Evolutionary conservation across 2,113 vertebrate species (phyloP), one percentile per base, ranked within the genome.

Genomic region (Mesembrinibis cayennensis): DNA sequence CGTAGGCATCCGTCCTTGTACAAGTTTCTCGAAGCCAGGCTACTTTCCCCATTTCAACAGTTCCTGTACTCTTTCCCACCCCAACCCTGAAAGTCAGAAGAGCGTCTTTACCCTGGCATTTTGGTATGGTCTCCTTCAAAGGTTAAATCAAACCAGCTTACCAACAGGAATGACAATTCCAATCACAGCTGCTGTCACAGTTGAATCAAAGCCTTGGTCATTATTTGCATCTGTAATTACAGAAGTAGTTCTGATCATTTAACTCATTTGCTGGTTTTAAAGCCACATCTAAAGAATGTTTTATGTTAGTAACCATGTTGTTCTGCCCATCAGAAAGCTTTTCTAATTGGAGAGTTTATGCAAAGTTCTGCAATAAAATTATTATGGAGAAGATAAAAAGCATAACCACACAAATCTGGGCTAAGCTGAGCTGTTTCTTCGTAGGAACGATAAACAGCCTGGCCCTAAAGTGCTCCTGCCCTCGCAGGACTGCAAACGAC

Each of bases 121-220:
- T 82, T 20, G 17, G 55, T 44, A 7, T 29, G 18, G 58, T 36
- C 34, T 61, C 15, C 36, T 65, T 34, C 67, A 82, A 59, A 93
- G 49, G 17, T 89, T 50, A 70, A 79, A 72, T 74, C 47, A 67
- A 42, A 19, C 84, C 62, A 55, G 98, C 99, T 99, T 98, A 99
- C 99, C 99, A 29, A 99, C 98, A 96, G 99, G 99, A 92, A 99
- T 99, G 73, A 99, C 98, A 90, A 99, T 99, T 67, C 99, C 99
- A 97, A 99, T 98, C 82, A 99, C 98, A 55, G 99, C 99, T 67
- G 99, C 99, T 44, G 99, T 99, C 95, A 99, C 98, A 49, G 99
- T 99, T 90, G 99, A 99, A 92, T 98, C 99, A 70, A 99, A 98
- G 91, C 99, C 98, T 97, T 98, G 98, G 47, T 98, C 98, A 91